Evolutionary conservation across 2,797 vertebrate genomes (phyloP), one percentile per base, ranked within the genome.

Genomic region (Sandelia bainsii): DNA sequence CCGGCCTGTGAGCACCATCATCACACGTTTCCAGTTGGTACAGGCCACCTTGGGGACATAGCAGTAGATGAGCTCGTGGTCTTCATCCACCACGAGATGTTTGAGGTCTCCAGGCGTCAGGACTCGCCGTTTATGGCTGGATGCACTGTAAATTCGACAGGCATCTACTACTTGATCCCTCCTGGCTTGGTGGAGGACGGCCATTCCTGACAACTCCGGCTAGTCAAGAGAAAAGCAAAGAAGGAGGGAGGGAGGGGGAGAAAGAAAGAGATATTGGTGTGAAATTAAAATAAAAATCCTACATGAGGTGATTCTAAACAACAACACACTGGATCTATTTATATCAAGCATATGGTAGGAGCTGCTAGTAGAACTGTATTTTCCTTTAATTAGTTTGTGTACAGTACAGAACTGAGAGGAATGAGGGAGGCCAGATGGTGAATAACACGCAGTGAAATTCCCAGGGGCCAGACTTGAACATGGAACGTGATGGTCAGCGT

Each of bases 41-140:
- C 98, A 99, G 42, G 98, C 98, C 90, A 99, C 98, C 90, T 99
- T 99, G 80, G 98, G 98, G 49, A 99, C 98, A 0, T 99, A 99
- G 91, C 98, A 99, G 83, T 99, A 99, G 92, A 99, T 98, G 80
- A 99, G 95, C 83, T 97, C 96, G 4, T 99, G 97, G 61, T 98
- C 96, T 82, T 99, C 98, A 3, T 99, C 98, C 85, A 99, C 98
- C 1, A 99, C 97, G 9, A 99, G 92, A 80, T 99, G 98, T 79
- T 96, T 98, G 69, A 99, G 96, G 91, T 99, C 98, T 0, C 76
- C 95, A 3, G 98, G 97, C 0, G 97, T 99, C 86, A 99, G 93
- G 46, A 99, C 97, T 1, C 96, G 90, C 7, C 97, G 94, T 89
- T 98, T 99, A 52, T 95, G 95, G 89, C 94, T 98, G 23, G 92